These are phyloP conservation scores for Andrena fulva DNA, from an alignment of 2,888 invertebrate species.

Conservation along the genomic window DNA sequence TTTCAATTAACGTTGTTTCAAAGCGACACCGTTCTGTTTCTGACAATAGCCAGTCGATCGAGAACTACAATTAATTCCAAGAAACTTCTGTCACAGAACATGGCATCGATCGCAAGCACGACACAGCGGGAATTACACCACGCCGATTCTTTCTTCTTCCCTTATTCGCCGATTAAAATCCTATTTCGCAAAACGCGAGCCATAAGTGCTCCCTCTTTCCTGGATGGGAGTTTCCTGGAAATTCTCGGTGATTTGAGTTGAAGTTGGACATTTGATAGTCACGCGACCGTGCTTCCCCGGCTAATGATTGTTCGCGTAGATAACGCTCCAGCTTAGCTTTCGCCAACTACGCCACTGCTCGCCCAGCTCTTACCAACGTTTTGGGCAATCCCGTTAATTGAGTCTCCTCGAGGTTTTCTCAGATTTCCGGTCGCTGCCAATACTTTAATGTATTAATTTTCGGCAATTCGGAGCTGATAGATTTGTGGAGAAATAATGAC, in stretches of 20 bases:
- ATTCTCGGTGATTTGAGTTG: slow-evolving; percentile 44
- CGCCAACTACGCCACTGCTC: slow-evolving; percentile 28
- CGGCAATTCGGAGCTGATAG: no score
- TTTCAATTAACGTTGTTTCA: no score
- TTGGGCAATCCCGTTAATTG: slow-evolving; percentile 59
- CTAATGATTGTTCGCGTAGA: slow-evolving; percentile 41
- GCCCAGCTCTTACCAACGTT: slow-evolving; percentile 30
- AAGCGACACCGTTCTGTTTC: no score
- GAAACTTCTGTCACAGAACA: background rate
- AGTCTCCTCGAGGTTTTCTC: slow-evolving; percentile 44
- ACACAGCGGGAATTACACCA: background rate
- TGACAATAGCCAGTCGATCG: background rate
- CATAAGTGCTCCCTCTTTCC: slow-evolving; percentile 37
- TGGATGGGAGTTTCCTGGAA: slow-evolving; percentile 20
- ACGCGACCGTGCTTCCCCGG: slow-evolving; percentile 28
- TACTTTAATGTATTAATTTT: background rate
- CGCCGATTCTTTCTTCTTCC: slow-evolving; percentile 1
- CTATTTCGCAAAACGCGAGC: slow-evolving; percentile 14
- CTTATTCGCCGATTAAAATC: slow-evolving; percentile 23
- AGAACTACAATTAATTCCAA: background rate
- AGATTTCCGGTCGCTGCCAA: slow-evolving; percentile 28
- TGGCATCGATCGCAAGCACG: background rate
- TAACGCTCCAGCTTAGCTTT: slow-evolving; percentile 44
- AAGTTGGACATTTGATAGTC: slow-evolving; percentile 52
- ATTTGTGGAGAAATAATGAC: no score